Evolutionary conservation across 2,888 invertebrate genomes (phyloP).

Genomic region (Drosophila koepferae): DNA sequence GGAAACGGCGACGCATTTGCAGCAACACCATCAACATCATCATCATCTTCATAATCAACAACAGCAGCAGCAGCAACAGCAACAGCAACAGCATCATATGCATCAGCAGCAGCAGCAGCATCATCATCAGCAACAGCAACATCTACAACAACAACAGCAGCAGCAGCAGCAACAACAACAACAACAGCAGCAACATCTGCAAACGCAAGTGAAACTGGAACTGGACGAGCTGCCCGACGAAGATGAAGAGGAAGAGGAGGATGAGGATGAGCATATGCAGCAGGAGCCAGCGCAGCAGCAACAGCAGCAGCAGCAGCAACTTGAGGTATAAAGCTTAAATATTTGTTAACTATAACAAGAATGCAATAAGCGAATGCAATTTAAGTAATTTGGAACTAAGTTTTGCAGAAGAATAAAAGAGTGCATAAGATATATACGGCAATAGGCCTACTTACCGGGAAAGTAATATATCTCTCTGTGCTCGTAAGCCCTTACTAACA

Average conservation of each 20-base stretch:
- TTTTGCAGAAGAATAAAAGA: too few relatives aligned
- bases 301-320: conserved; percentile 38
- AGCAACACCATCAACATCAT: conserved; percentile 41
- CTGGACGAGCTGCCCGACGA: conserved; percentile 70
- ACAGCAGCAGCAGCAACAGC: conserved; percentile 23
- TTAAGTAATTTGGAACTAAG: too few relatives aligned
- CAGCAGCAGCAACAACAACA: conserved; percentile 24
- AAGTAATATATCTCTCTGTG: too few relatives aligned
- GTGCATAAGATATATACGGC: too few relatives aligned
- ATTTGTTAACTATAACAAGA: not conserved
- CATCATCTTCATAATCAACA: conserved; percentile 38
- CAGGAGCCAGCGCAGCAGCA: conserved; percentile 33
- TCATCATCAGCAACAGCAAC: conserved; percentile 31
- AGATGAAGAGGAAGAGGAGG: conserved; percentile 61
- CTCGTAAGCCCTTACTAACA: not conserved
- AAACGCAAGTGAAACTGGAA: conserved; percentile 76
- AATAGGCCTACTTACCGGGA: not conserved
- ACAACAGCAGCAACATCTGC: conserved; percentile 42
- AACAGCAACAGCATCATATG: conserved; percentile 25
- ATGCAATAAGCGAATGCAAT: too few relatives aligned
- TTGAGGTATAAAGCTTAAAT: conserved; percentile 35
- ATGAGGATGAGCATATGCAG: conserved; percentile 54
- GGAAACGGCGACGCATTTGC: conserved; percentile 58
- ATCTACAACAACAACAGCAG: conserved; percentile 19
- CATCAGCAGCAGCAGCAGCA: conserved; percentile 34